Percentiles rank a stretch among this genome's conserved stretches.
These are phyloP conservation scores for Amyelois transitella DNA, from an alignment of 1,140 invertebrate genomes.

Conservation along the genomic window DNA sequence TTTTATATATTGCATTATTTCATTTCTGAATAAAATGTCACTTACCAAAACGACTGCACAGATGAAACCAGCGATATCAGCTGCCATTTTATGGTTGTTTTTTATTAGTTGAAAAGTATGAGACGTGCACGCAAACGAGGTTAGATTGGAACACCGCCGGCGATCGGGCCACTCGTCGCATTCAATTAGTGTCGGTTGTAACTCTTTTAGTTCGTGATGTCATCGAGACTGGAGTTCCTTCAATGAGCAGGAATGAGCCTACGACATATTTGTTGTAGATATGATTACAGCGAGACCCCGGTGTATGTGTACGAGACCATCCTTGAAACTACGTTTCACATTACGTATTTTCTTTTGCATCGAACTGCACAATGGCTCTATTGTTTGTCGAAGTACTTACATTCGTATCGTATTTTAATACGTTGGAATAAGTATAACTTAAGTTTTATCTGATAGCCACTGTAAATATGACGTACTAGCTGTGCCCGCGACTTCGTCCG, in stretches of 20 bases:
- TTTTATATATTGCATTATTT: not conserved
- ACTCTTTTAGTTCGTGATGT: slow-evolving; percentile 62
- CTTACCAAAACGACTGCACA: slow-evolving; percentile 56
- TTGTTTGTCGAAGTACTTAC: not conserved
- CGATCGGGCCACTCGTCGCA: slow-evolving; percentile 34
- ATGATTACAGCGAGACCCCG: not conserved
- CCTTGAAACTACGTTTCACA: not conserved
- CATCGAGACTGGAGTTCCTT: slow-evolving; percentile 43
- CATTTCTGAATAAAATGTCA: not conserved
- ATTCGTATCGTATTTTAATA: not conserved
- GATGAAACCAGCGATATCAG: slow-evolving; percentile 52
- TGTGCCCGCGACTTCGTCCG: no score
- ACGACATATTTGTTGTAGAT: not conserved
- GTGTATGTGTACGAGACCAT: not conserved
- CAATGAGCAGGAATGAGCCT: slow-evolving; percentile 20
- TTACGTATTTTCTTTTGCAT: not conserved
- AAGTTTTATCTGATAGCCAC: no score
- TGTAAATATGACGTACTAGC: no score
- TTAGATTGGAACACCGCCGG: slow-evolving; percentile 40
- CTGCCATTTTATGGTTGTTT: slow-evolving; percentile 35
- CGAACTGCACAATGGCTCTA: not conserved
- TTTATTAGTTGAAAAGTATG: slow-evolving; percentile 22
- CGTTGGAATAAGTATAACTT: no score
- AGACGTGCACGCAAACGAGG: slow-evolving; percentile 51
- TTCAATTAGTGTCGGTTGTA: slow-evolving; percentile 62